phyloP scores from a whole-genome alignment of 1,140 invertebrate genomes.

The Carcinoscorpius rotundicauda region DNA sequence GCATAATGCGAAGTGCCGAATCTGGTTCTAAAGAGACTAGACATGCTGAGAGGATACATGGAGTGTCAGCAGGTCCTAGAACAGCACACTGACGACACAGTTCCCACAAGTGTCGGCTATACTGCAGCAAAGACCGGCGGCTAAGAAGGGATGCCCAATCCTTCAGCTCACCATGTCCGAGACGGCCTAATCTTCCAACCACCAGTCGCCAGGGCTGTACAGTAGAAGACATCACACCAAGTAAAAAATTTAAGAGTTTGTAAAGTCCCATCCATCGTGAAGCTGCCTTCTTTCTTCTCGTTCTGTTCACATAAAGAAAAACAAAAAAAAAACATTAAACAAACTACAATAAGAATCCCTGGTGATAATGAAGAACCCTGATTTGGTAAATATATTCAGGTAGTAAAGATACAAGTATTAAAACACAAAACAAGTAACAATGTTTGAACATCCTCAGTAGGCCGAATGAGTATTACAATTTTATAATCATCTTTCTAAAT shows the following conservation, averaged over 20 bases:
- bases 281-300: conserved; percentile 68
- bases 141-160: conserved; percentile 89
- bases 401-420: no score
- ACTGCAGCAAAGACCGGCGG: conserved; percentile 73
- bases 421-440: no score
- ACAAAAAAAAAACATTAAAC: conserved; percentile 15
- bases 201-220: conserved; percentile 90
- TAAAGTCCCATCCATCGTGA: conserved; percentile 77
- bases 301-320: conserved; percentile 35
- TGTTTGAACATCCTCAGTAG: no score
- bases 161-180: conserved; percentile 94
- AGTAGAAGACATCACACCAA: conserved; percentile 76
- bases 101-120: conserved; percentile 75
- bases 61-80: conserved; percentile 61
- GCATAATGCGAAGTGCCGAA: conserved; percentile 80
- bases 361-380: neutral
- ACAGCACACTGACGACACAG: conserved; percentile 78
- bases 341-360: neutral
- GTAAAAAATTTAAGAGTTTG: conserved; percentile 94
- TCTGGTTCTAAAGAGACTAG: conserved; percentile 94
- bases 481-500: no score
- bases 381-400: neutral
- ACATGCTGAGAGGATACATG: conserved; percentile 90
- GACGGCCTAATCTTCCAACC: conserved; percentile 85
- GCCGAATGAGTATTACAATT: no score